A percentile compares a stretch with the other conserved stretches of the same genome.
phyloP scores from a whole-genome alignment of 2,888 invertebrate genomes.

The Euplexia lucipara region DNA sequence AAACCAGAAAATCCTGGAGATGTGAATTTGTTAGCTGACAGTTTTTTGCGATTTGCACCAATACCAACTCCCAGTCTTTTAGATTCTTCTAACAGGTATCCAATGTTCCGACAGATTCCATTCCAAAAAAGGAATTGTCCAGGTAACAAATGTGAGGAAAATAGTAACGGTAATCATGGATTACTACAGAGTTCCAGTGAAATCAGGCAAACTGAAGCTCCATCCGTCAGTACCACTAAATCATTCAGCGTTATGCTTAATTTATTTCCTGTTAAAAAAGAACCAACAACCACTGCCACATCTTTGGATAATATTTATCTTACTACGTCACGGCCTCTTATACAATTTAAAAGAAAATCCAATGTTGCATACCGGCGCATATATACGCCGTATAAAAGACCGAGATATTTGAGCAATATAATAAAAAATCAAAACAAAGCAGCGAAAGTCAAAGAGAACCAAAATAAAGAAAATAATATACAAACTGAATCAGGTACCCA shows the following conservation, averaged over 20 bases:
- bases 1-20: slow-evolving; percentile 94
- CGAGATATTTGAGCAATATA: slow-evolving; percentile 58
- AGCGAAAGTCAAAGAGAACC: slow-evolving; percentile 33
- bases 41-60: slow-evolving; percentile 80
- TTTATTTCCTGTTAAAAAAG: slow-evolving; percentile 89
- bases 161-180: slow-evolving; percentile 43
- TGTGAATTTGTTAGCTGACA: slow-evolving; percentile 93
- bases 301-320: slow-evolving; percentile 78
- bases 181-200: slow-evolving; percentile 59
- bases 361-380: slow-evolving; percentile 69
- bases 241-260: slow-evolving; percentile 93
- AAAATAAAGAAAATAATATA: slow-evolving; percentile 50
- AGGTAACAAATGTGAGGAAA: slow-evolving; percentile 70
- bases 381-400: slow-evolving; percentile 71
- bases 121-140: slow-evolving; percentile 71
- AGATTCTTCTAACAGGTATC: slow-evolving; percentile 64
- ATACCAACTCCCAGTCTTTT: slow-evolving; percentile 62
- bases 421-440: slow-evolving; percentile 50
- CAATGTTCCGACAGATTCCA: slow-evolving; percentile 78
- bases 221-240: slow-evolving; percentile 76
- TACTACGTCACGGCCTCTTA: slow-evolving; percentile 79
- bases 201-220: slow-evolving; percentile 59
- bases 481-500: slow-evolving; percentile 81
- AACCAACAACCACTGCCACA: slow-evolving; percentile 59
- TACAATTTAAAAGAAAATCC: slow-evolving; percentile 83